Evolutionary conservation across 35 echinoderm and acorn worm genomes (phyloP).

Genomic region (Ptychodera flava): DNA sequence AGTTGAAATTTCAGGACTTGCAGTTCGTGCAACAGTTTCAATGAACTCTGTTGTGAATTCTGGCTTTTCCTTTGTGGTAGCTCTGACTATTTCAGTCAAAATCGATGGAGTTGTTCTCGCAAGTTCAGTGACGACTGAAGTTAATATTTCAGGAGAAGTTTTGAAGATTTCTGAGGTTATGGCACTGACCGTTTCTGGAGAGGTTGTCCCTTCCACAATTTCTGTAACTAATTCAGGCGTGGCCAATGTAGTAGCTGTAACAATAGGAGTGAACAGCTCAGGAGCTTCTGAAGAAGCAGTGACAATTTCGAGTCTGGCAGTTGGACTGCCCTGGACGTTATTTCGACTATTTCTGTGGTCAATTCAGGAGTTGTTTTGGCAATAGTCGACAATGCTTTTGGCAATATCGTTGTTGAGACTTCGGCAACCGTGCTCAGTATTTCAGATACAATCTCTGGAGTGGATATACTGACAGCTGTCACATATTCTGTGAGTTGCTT

Average conservation of each 20-base stretch:
- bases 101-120: background rate
- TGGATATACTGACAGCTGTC: background rate
- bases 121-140: background rate
- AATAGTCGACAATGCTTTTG: background rate
- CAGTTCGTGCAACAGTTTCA: background rate
- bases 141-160: background rate
- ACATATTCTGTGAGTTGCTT: background rate
- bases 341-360: background rate
- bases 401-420: background rate
- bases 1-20: background rate
- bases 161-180: too few species aligned
- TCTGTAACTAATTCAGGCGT: background rate
- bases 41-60: background rate
- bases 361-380: background rate
- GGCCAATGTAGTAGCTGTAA: background rate
- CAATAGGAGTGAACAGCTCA: background rate
- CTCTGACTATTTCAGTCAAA: background rate
- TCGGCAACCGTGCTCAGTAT: background rate
- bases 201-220: background rate
- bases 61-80: background rate
- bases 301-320: background rate
- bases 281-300: background rate
- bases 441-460: background rate
- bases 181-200: background rate
- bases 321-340: background rate